phyloP scores from a whole-genome alignment of 2,888 invertebrate species.

The Agonopterix alstromeriana region DNA sequence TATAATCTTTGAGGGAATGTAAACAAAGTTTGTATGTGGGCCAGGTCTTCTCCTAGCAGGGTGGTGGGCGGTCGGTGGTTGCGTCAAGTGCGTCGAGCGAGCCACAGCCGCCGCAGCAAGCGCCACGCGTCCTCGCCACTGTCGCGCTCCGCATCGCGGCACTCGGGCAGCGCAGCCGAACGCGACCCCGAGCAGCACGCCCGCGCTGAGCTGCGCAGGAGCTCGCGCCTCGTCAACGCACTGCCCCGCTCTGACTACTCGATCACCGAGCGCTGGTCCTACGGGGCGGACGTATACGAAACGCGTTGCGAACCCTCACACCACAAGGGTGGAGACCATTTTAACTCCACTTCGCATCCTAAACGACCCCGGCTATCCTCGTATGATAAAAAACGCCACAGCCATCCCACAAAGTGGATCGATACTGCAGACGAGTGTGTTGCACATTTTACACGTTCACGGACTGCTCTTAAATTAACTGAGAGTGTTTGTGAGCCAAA shows the following conservation, averaged over 20 bases:
- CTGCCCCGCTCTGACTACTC: constrained; percentile 72
- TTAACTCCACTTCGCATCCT: constrained; percentile 34
- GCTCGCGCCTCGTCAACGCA: constrained; percentile 70
- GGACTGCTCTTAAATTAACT: constrained; percentile 62
- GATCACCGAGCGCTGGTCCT: constrained; percentile 76
- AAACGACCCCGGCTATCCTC: constrained; percentile 58
- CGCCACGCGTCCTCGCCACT: constrained; percentile 59
- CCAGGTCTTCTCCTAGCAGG: constrained; percentile 76
- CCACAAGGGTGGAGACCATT: constrained; percentile 51
- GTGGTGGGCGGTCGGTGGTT: constrained; percentile 76
- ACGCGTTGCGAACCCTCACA: constrained; percentile 60
- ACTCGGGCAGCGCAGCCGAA: constrained; percentile 32
- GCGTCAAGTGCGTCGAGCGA: constrained; percentile 66
- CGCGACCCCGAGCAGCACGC: constrained; percentile 55
- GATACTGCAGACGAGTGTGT: constrained; percentile 55
- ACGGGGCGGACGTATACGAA: constrained; percentile 73
- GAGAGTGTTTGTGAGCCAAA: constrained; percentile 62
- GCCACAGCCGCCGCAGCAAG: constrained; percentile 57
- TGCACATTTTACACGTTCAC: constrained; percentile 68
- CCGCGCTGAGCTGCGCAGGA: constrained; percentile 55
- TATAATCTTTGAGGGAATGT: not conserved
- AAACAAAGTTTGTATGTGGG: not conserved
- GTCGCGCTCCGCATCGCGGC: constrained; percentile 52
- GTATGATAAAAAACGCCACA: constrained; percentile 59
- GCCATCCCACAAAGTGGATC: constrained; percentile 30